Conservation (phyloP, 2,888 invertebrate species). For the Hyles lineata region DNA sequence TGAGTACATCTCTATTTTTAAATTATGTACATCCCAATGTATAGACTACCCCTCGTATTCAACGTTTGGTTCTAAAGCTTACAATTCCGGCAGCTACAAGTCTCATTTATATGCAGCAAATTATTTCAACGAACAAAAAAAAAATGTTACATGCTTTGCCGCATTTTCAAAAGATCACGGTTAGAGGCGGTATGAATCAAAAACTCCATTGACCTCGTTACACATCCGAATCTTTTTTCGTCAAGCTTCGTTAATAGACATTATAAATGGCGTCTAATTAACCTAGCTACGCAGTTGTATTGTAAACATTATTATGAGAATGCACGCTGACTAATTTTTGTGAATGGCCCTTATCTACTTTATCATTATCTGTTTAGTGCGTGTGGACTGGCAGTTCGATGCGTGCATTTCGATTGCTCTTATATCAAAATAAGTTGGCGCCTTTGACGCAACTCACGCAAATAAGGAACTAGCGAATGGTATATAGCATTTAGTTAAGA, state of each 20-base stretch:
- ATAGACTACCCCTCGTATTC: too few relatives aligned
- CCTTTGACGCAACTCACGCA: too few relatives aligned
- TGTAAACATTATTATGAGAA: slow-evolving; percentile 21
- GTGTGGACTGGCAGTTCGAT: not conserved
- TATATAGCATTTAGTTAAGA: too few relatives aligned
- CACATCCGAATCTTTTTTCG: not conserved
- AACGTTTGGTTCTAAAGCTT: too few relatives aligned
- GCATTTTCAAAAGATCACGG: not conserved
- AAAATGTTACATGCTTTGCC: too few relatives aligned
- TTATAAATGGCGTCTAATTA: not conserved
- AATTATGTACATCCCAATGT: too few relatives aligned
- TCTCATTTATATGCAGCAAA: too few relatives aligned
- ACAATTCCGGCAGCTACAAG: too few relatives aligned
- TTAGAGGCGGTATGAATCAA: not conserved
- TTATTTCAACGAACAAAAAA: not conserved
- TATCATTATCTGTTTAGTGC: slow-evolving; percentile 14
- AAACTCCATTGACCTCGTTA: not conserved
- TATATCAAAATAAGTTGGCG: too few relatives aligned
- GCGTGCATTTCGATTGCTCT: too few relatives aligned
- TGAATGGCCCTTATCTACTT: slow-evolving; percentile 29
- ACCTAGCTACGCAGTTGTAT: slow-evolving; percentile 14
- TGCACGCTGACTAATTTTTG: not conserved
- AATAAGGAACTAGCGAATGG: too few relatives aligned
- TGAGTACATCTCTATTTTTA: too few relatives aligned
- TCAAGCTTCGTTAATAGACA: slow-evolving; percentile 5